Evolutionary conservation across 2,888 invertebrate genomes (phyloP).

Genomic region (Thysanoteuthis rhombus): DNA sequence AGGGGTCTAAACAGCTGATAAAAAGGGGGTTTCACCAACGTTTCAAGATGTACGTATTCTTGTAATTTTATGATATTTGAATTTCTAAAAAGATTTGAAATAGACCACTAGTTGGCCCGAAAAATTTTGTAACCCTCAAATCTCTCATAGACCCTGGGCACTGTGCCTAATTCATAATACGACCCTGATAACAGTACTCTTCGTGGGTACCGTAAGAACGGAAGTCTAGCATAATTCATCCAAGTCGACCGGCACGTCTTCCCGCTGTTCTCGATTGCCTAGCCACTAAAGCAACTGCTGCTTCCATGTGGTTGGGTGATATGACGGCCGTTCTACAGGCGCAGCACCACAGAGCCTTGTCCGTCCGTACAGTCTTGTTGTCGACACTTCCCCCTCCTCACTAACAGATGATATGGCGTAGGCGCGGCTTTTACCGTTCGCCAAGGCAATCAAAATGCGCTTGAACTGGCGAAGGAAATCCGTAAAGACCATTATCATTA

Average conservation of each 20-base stretch:
- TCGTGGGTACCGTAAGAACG: too few species aligned
- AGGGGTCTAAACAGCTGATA: too few species aligned
- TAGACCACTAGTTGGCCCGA: too few species aligned
- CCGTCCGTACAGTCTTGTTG: background rate
- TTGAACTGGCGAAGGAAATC: background rate
- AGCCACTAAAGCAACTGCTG: background rate
- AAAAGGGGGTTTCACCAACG: too few species aligned
- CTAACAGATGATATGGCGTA: background rate
- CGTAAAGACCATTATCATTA: conserved; percentile 12
- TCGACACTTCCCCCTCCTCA: background rate
- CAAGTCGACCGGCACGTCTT: background rate
- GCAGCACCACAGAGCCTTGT: background rate
- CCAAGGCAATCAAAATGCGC: background rate
- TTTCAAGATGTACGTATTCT: too few species aligned
- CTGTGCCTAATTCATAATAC: too few species aligned
- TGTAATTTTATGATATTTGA: too few species aligned
- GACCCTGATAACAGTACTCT: too few species aligned
- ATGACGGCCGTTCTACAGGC: background rate
- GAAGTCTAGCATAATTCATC: background rate
- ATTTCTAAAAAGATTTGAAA: too few species aligned
- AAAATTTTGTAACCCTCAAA: too few species aligned
- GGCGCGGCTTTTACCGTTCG: conserved; percentile 12
- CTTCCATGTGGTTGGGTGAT: background rate
- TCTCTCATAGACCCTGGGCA: too few species aligned
- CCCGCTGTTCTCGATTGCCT: background rate